Evolutionary conservation across 2,888 invertebrate species (phyloP).

Genomic region (Protula sp.): DNA sequence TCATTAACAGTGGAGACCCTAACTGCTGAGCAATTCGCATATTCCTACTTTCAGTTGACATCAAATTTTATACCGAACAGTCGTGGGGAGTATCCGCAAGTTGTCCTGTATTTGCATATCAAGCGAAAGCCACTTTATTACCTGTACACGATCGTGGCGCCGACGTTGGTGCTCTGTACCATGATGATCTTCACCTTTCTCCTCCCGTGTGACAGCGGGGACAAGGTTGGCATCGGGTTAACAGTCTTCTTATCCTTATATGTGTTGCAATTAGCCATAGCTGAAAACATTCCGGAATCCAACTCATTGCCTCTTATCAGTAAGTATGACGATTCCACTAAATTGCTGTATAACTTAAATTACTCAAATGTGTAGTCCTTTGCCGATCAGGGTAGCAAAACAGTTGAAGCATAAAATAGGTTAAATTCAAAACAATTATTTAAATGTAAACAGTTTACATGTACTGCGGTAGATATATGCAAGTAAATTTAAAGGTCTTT

Average conservation of each 20-base stretch:
- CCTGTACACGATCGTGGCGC: constrained; percentile 50
- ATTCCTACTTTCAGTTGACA: neutral
- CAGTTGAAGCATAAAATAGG: too few relatives aligned
- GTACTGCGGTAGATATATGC: too few relatives aligned
- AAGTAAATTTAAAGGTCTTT: too few relatives aligned
- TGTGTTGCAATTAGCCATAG: constrained; percentile 50
- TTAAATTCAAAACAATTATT: too few relatives aligned
- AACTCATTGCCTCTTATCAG: constrained; percentile 50
- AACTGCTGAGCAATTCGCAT: neutral
- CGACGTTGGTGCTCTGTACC: constrained; percentile 49
- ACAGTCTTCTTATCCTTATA: constrained; percentile 53
- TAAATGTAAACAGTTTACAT: too few relatives aligned
- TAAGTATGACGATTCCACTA: too few relatives aligned
- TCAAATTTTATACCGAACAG: neutral
- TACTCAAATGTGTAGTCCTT: neutral
- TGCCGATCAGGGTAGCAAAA: neutral
- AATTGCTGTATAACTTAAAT: neutral
- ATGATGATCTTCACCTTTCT: constrained; percentile 48
- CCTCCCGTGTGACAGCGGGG: constrained; percentile 50
- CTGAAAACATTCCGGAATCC: constrained; percentile 54
- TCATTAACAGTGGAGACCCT: constrained; percentile 19
- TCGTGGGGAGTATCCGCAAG: constrained; percentile 34
- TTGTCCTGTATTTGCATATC: constrained; percentile 35
- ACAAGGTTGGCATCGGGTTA: constrained; percentile 51
- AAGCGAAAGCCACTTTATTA: constrained; percentile 48